Base-by-base conservation (phyloP, 2,888 invertebrate species). In the Himalopsyche tibetana region DNA sequence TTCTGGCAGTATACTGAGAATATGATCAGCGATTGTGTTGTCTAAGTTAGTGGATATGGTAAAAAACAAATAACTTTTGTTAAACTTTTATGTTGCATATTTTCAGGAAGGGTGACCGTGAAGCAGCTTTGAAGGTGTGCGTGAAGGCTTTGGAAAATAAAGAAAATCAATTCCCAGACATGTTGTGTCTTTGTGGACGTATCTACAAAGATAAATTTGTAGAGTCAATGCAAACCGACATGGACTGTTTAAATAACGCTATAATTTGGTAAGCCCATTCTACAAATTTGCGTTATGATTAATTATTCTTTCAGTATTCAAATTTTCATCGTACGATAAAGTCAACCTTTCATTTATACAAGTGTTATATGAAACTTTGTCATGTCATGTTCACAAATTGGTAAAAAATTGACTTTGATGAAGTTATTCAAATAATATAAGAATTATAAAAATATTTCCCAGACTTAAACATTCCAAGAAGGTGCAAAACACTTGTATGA, bases 201-300 rank as follows among this genome's bases (percentile, higher is more conserved):
- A 99, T 99, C 90, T 99, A 99, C 91, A 98, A 98, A 92, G 98
- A 98, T 92, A 98, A 97, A 91, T 99, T 99, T 92, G 98, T 99
- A 15, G 99, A 99, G 93, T 98, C 99, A 79, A 96, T 96, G 89
- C 98, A 99, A 91, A 94, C 94, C 4, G 99, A 99, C 91, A 94
- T 95, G 89, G 96, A 96, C 82, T 98, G 98, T 90, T 94, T 99
- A 89, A 95, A 96, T 84, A 96, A 96, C 92, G 99, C 99, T 83
- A 99, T 99, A 89, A 95, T 97, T 91, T 99, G 99, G 99, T 94
- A 91, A 90, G 91, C 8, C 4, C 81, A 28, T 28, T 28, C 28
- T 28, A 28, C 28, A 28, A 28, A 28, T 1, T 28, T 28, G 28
- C 28, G 28, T 40, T 6, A 40, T 40, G 5, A 40, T 40, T 40